A percentile compares a stretch with the other conserved stretches of the same genome.
phyloP scores from a whole-genome alignment of 2,113 vertebrate genomes.

The Strix uralensis region DNA sequence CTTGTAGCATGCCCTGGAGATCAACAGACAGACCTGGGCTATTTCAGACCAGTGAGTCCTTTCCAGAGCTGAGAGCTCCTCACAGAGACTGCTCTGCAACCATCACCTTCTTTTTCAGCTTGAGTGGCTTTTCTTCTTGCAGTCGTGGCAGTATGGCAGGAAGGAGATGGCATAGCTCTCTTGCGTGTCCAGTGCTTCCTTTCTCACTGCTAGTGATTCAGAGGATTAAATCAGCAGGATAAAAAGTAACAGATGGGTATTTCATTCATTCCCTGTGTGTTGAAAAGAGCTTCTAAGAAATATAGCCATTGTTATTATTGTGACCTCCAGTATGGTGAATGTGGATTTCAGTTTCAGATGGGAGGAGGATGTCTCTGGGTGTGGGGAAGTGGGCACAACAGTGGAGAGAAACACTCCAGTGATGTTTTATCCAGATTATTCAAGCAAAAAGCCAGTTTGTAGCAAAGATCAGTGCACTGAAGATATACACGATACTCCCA shows the following conservation, averaged over 20 bases:
- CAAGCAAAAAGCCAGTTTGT: not conserved
- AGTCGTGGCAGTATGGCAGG: not conserved
- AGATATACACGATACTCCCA: accelerated
- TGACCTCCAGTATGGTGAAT: not conserved
- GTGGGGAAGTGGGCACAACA: not conserved
- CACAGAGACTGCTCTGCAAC: not conserved
- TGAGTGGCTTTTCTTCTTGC: not conserved
- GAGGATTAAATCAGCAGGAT: conserved; percentile 31
- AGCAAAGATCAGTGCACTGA: not conserved
- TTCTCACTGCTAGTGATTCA: not conserved
- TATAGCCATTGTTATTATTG: not conserved
- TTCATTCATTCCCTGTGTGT: conserved; percentile 22
- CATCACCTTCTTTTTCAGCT: not conserved
- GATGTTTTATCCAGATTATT: not conserved
- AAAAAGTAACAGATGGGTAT: conserved; percentile 51
- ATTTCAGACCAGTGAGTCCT: not conserved
- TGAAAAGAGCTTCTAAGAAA: not conserved
- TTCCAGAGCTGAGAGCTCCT: not conserved
- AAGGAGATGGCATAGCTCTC: not conserved
- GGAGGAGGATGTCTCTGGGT: not conserved
- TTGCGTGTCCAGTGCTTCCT: not conserved
- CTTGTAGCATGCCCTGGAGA: not conserved
- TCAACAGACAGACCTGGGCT: not conserved
- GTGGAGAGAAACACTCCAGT: not conserved
- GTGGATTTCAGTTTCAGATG: not conserved